Evolutionary conservation across 2,113 vertebrate species (phyloP).

Genomic region (Micromys minutus): DNA sequence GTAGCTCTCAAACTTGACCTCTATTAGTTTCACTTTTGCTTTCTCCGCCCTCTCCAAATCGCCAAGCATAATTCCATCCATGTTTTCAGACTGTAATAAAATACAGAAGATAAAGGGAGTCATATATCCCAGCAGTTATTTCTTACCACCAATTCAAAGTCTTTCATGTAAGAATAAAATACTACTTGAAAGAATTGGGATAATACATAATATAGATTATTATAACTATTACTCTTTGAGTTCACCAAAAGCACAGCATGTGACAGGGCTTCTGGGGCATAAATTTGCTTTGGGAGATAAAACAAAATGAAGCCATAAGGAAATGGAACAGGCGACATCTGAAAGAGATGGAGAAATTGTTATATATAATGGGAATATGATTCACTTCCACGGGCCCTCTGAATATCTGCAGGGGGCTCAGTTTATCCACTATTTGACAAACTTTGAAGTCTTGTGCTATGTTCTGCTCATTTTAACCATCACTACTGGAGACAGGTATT

Average conservation of each 20-base stretch:
- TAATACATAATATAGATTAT: constrained; percentile 2
- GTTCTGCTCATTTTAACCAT: background rate
- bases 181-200: background rate
- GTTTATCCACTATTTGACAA: background rate
- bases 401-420: background rate
- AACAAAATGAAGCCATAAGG: background rate
- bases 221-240: background rate
- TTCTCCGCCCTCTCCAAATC: background rate
- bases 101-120: background rate
- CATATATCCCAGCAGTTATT: background rate
- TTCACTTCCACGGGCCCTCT: background rate
- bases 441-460: background rate
- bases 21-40: background rate
- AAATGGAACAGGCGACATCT: background rate
- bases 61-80: background rate
- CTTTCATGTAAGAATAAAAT: constrained; percentile 17
- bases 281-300: background rate
- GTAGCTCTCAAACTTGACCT: background rate
- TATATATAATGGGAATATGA: background rate
- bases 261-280: background rate
- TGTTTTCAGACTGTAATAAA: background rate
- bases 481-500: background rate
- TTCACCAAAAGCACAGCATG: background rate
- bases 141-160: background rate
- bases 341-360: background rate